Percentiles rank a stretch among this genome's conserved stretches.
phyloP scores from a whole-genome alignment of 2,797 vertebrate genomes.

The Pantherophis alleghaniensis region DNA sequence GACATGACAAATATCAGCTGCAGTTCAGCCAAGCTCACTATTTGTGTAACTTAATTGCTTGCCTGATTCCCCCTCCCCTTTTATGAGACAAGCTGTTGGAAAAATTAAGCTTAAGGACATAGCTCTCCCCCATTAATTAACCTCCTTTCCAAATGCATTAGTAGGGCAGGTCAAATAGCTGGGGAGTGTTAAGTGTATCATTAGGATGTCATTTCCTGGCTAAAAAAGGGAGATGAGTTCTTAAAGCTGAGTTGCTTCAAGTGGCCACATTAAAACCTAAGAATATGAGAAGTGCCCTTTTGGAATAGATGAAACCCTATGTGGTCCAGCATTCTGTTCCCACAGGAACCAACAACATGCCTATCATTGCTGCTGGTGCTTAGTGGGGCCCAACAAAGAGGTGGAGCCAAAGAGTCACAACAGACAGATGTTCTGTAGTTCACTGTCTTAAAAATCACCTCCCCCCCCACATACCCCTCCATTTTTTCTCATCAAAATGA shows the following conservation, averaged over 20 bases:
- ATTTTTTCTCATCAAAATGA: neutral
- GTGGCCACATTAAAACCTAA: neutral
- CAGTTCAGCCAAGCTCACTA: constrained; percentile 77
- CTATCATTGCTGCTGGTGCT: neutral
- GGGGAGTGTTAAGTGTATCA: constrained; percentile 72
- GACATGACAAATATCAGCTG: constrained; percentile 88
- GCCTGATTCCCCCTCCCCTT: constrained; percentile 76
- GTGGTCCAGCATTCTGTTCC: neutral
- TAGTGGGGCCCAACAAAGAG: neutral
- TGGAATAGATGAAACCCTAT: neutral
- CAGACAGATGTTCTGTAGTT: neutral
- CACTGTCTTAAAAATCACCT: neutral
- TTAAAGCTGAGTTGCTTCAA: neutral
- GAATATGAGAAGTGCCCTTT: neutral
- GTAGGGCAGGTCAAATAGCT: constrained; percentile 75
- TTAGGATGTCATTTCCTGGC: constrained; percentile 67
- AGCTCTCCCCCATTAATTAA: constrained; percentile 80
- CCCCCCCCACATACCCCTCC: neutral
- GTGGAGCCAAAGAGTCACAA: neutral
- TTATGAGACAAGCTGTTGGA: constrained; percentile 84
- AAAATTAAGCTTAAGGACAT: constrained; percentile 77
- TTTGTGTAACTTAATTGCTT: constrained; percentile 89
- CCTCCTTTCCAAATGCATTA: constrained; percentile 81
- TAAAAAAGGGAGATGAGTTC: constrained; percentile 59
- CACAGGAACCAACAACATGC: neutral